Conservation (phyloP, 2,888 invertebrate genomes). For the Junonia oenone region DNA sequence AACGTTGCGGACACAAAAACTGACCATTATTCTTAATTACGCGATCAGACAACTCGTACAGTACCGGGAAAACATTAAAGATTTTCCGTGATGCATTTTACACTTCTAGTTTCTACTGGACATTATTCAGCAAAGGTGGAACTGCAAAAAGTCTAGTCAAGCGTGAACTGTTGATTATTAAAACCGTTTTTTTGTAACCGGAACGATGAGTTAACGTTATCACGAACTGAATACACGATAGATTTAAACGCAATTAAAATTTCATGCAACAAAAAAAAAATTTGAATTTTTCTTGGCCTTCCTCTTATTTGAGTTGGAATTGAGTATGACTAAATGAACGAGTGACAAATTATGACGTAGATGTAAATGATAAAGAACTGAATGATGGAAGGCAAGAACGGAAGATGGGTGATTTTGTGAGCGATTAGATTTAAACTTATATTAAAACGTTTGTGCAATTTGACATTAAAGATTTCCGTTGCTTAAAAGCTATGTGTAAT, state of each 20-base stretch:
- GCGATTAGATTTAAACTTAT: background rate
- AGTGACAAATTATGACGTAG: background rate
- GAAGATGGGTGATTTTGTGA: background rate
- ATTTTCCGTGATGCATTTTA: slow-evolving; percentile 11
- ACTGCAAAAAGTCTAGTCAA: slow-evolving; percentile 6
- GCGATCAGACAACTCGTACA: slow-evolving; percentile 1
- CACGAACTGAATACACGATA: background rate
- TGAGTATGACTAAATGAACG: background rate
- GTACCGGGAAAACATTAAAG: slow-evolving; percentile 16
- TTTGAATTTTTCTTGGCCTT: background rate
- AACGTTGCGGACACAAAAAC: slow-evolving; percentile 5
- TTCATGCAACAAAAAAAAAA: too few relatives aligned
- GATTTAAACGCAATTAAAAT: background rate
- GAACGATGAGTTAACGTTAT: background rate
- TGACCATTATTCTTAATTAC: slow-evolving; percentile 23
- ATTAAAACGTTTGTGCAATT: too few relatives aligned
- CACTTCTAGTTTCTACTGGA: slow-evolving; percentile 13
- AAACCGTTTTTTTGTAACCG: background rate
- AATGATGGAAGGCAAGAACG: background rate
- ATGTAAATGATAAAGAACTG: background rate
- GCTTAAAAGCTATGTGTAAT: too few relatives aligned
- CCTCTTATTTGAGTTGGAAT: background rate
- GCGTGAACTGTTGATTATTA: slow-evolving; percentile 9
- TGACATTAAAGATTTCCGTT: too few relatives aligned
- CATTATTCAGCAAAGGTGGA: slow-evolving; percentile 7